Evolutionary conservation across 2,797 vertebrate genomes (phyloP), one percentile per base, ranked within the genome.

Genomic region (Sebastes flavidus): DNA sequence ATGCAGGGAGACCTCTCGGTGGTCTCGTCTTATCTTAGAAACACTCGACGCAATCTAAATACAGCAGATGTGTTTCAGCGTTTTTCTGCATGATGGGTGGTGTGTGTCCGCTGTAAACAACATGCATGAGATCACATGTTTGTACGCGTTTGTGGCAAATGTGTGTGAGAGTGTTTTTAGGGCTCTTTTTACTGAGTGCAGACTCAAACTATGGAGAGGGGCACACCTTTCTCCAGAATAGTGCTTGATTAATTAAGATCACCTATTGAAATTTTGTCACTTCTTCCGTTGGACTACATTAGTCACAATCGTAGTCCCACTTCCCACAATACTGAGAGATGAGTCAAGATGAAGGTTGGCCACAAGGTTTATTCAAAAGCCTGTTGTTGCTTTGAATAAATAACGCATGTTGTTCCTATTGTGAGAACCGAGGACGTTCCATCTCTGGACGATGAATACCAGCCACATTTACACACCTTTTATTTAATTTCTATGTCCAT

Each of bases 1-100:
- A 13, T 78, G 72, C 63, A 56, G 62, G 32, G 29, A 52, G 52
- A 52, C 16, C 42, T 75, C 27, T 36, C 20, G 22, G 66, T 63
- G 32, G 24, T 29, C 12, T 25, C 5, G 9, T 77, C 72, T 80
- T 82, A 82, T 84, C 65, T 76, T 46, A 67, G 20, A 46, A 77
- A 66, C 62, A 46, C 56, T 55, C 24, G n/a, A 58, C 30, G 1
- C 54, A 8, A 60, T 68, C 20, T 22, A 70, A 25, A 70, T 58
- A 59, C 11, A 36, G 27, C 27, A 13, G 36, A 32, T 56, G 5
- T 30, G n/a, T 52, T 22, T 60, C 8, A 27, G 4, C 6, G 6
- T 83, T 14, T 54, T 16, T 72, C 56, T 72, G 32, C 38, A 5
- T 62, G 46, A 14, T 46, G 34, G 13, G 8, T 55, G 6, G 24